Evolutionary conservation across 2,797 vertebrate genomes (phyloP), one percentile per base, ranked within the genome.

Genomic region (Garrulus glandarius): DNA sequence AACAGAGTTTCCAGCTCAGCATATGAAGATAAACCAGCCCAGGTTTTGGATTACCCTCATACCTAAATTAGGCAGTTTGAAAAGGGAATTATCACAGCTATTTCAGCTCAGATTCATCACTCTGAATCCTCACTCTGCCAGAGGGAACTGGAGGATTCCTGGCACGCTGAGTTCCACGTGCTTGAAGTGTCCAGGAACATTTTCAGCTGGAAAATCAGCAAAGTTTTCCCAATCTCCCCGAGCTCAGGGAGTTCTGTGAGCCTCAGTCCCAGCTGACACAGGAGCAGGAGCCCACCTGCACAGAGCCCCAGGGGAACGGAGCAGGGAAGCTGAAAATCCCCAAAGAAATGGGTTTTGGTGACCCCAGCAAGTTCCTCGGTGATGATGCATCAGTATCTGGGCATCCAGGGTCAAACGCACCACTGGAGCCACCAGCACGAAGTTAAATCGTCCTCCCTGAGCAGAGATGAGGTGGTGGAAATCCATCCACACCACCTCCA

Each of bases 201-300:
- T 89, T 92, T 61, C 79, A 85, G 76, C 27, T 75, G 85, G 69
- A 69, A 83, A 80, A 75, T 68, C 87, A 80, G 71, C 49, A 64
- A 70, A 34, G 60, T 63, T 76, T 71, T 55, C 71, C 55, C 56
- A 6, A 63, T 59, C 23, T 10, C 43, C 20, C 44, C 2, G 3
- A 83, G 84, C 46, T 74, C 59, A 41, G 57, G 44, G 50, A 65
- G 39, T 30, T 81, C 12, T 32, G 55, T 8, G 60, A 61, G 60
- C 49, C 43, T 92, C 53, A 37, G 59, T 8, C 87, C 49, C 21
- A 88, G 81, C 82, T 82, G 84, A 76, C 67, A 61, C 64, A 71
- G 89, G 78, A 84, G 50, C 7, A 72, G 94, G 84, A 83, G 26
- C 76, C 47, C 93, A 95, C 78, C 93, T 90, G 93, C 93, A 71